phyloP scores from a whole-genome alignment of 2,888 invertebrate species.

The Protophormia terraenovae region DNA sequence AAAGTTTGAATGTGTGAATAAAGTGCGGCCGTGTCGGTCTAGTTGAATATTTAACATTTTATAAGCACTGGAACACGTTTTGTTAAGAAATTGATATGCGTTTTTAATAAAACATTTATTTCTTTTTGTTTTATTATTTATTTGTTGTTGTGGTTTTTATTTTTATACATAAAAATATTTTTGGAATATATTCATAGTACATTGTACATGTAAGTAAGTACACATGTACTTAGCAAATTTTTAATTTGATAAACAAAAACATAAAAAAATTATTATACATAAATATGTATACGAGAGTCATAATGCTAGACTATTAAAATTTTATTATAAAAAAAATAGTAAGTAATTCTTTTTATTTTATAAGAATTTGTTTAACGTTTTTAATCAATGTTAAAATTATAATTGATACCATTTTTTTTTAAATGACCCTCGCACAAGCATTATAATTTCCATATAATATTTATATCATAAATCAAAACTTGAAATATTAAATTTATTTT shows the following conservation, averaged over 20 bases:
- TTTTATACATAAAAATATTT: neutral
- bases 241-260: neutral
- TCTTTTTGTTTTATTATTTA: neutral
- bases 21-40: neutral
- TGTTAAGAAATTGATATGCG: constrained; percentile 5
- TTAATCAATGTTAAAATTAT: too few species aligned
- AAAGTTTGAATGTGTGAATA: constrained; percentile 10
- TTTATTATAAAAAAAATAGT: too few species aligned
- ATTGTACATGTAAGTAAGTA: neutral
- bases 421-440: too few species aligned
- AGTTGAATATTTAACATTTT: neutral
- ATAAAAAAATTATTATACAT: neutral
- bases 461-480: neutral
- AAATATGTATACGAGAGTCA: neutral
- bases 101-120: neutral
- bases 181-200: neutral
- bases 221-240: neutral
- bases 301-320: too few species aligned
- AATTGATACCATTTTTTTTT: too few species aligned
- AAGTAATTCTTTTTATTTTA: too few species aligned
- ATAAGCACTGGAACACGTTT: constrained; percentile 29
- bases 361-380: too few species aligned
- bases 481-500: neutral
- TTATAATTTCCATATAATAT: neutral
- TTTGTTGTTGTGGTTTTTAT: neutral